Percentiles rank a stretch among this genome's conserved stretches.
Conservation (phyloP, 2,797 vertebrate species). For the Glossophaga mutica region DNA sequence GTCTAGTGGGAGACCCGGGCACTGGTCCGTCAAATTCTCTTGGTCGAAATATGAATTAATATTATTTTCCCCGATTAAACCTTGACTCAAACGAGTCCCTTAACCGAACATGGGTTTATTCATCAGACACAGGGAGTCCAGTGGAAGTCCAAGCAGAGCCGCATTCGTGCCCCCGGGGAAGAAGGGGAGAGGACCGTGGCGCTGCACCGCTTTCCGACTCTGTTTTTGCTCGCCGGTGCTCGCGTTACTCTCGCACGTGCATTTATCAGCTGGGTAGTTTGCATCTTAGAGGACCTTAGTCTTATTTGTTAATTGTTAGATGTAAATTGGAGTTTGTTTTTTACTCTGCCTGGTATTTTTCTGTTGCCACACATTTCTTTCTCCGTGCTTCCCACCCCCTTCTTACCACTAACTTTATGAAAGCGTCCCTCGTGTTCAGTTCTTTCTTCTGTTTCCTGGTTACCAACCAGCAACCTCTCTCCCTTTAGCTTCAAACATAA, state of each 20-base stretch:
- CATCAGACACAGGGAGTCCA: not conserved
- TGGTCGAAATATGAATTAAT: not conserved
- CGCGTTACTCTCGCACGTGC: no score
- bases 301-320: not conserved
- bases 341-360: not conserved
- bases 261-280: not conserved
- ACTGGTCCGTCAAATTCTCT: not conserved
- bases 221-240: not conserved
- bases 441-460: not conserved
- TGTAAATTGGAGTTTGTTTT: not conserved
- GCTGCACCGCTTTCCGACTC: fast-evolving
- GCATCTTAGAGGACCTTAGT: not conserved
- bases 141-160: not conserved
- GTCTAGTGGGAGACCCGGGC: not conserved
- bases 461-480: not conserved
- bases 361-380: not conserved
- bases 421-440: not conserved
- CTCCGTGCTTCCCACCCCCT: not conserved
- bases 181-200: not conserved
- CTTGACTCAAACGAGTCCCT: not conserved
- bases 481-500: not conserved
- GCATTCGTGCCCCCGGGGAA: not conserved
- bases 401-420: not conserved
- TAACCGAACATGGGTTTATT: not conserved
- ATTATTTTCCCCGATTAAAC: not conserved